phyloP scores from a whole-genome alignment of 2,888 invertebrate genomes.

The Archaeoteleia sp. region DNA sequence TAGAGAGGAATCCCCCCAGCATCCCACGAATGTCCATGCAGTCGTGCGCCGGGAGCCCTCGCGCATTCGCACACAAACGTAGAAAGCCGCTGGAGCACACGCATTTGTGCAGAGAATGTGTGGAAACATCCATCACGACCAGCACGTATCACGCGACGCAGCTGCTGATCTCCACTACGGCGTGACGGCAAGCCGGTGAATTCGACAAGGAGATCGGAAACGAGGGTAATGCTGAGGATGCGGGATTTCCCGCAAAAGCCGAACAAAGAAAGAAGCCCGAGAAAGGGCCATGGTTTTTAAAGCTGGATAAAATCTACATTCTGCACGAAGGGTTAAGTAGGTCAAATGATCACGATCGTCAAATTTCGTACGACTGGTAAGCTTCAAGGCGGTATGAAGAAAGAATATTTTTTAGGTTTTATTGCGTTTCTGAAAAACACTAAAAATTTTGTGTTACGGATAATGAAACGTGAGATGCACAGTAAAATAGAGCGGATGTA shows the following conservation, averaged over 20 bases:
- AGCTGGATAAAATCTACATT: conserved; percentile 28
- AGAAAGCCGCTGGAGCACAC: conserved; percentile 16
- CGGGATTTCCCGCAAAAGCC: conserved; percentile 29
- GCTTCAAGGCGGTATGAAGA: no score
- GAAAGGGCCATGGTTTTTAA: conserved; percentile 19
- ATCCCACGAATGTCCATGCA: conserved; percentile 32
- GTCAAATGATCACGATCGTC: conserved; percentile 21
- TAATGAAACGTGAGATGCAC: no score
- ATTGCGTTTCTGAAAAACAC: no score
- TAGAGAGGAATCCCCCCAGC: conserved; percentile 39
- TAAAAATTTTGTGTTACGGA: no score
- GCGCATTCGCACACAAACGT: conserved; percentile 13
- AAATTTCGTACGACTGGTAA: conserved; percentile 2
- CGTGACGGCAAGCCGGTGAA: conserved; percentile 53
- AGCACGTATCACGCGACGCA: conserved; percentile 57
- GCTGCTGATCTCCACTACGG: conserved; percentile 59
- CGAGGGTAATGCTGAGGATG: conserved; percentile 26
- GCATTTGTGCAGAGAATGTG: conserved; percentile 48
- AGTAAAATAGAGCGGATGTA: no score
- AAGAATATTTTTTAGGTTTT: no score
- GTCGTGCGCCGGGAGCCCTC: conserved; percentile 20
- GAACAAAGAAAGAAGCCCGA: conserved; percentile 18
- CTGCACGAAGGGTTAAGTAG: conserved; percentile 29
- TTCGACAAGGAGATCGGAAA: conserved; percentile 34
- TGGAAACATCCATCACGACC: conserved; percentile 64